Percentiles rank a stretch among this genome's conserved stretches.
Conservation (phyloP, 2,888 invertebrate genomes). For the Megastigmus dorsalis region DNA sequence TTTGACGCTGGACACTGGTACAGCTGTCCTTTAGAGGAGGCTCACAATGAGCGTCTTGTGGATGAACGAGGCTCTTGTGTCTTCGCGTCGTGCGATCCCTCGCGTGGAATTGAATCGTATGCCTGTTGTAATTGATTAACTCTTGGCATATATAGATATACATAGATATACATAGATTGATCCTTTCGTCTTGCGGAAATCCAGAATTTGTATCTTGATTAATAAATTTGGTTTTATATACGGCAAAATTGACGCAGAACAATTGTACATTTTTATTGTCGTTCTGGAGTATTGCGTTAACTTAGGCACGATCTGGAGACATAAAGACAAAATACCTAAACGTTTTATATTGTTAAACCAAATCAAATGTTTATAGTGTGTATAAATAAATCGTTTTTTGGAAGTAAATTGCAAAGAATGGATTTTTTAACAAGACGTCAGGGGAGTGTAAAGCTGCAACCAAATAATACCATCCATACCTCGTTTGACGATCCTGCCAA, state of each 20-base stretch:
- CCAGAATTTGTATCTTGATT: slow-evolving; percentile 42
- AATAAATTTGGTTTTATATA: not conserved
- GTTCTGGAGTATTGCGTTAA: not conserved
- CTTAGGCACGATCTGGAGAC: not conserved
- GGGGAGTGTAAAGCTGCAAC: slow-evolving; percentile 36
- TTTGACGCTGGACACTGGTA: too few species aligned
- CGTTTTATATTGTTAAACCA: slow-evolving; percentile 46
- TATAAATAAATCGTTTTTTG: slow-evolving; percentile 50
- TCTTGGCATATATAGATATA: too few species aligned
- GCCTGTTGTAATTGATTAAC: slow-evolving; percentile 4
- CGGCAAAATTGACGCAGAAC: slow-evolving; percentile 2
- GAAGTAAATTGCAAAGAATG: slow-evolving; percentile 40
- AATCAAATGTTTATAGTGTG: slow-evolving; percentile 46
- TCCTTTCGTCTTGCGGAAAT: slow-evolving; percentile 54
- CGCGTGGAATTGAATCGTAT: not conserved
- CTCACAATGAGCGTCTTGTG: not conserved
- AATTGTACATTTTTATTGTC: not conserved
- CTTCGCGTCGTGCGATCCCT: slow-evolving; percentile 16
- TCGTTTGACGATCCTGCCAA: slow-evolving; percentile 28
- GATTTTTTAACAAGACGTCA: slow-evolving; percentile 53
- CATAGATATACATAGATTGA: not conserved
- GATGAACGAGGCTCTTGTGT: slow-evolving; percentile 21
- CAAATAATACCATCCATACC: slow-evolving; percentile 1
- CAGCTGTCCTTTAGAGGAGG: too few species aligned
- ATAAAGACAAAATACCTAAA: slow-evolving; percentile 9